Evolutionary conservation across 2,888 invertebrate species (phyloP).

Genomic region (Pantelozetes paolii): DNA sequence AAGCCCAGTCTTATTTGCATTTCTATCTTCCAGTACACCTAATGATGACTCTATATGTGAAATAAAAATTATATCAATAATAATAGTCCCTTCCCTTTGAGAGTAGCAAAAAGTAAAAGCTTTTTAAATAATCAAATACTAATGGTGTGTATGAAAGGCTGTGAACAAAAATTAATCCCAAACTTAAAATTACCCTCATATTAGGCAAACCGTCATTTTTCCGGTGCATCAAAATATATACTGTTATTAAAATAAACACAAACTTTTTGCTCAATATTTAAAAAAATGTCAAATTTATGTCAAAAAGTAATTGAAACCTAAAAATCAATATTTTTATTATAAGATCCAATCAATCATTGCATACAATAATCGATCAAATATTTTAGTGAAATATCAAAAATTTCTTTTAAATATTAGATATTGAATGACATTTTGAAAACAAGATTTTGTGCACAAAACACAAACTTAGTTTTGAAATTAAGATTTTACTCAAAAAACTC

Average conservation of each 20-base stretch:
- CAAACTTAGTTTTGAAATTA: too few species aligned
- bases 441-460: too few species aligned
- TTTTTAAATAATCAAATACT: slow-evolving; percentile 19
- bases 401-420: background rate
- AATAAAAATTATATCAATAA: slow-evolving; percentile 9
- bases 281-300: background rate
- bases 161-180: background rate
- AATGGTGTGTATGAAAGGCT: background rate
- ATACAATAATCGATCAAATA: background rate
- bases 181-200: too few species aligned
- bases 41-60: slow-evolving; percentile 30
- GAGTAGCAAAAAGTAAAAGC: background rate
- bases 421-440: too few species aligned
- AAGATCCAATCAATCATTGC: background rate
- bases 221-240: too few species aligned
- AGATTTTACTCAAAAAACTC: too few species aligned
- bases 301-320: background rate
- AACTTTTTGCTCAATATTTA: background rate
- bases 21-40: slow-evolving; percentile 8
- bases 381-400: background rate
- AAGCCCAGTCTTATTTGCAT: slow-evolving; percentile 13
- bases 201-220: too few species aligned
- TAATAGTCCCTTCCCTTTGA: background rate
- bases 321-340: too few species aligned
- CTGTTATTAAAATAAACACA: too few species aligned